Evolutionary conservation across 2,113 vertebrate species (phyloP).

Genomic region (Pantherophis guttatus): DNA sequence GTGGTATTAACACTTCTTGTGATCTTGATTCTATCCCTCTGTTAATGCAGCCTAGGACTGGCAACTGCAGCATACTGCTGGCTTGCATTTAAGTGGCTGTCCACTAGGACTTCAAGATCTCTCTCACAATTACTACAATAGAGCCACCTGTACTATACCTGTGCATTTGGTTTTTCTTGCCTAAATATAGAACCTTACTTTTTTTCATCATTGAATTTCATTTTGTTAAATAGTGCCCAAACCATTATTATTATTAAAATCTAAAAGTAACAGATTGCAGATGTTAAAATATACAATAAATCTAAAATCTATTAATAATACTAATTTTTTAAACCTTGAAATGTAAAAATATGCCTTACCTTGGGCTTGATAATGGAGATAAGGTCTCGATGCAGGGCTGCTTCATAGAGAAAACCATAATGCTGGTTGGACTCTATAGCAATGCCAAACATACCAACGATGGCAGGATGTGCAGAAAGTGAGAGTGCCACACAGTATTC

Average conservation of each 20-base stretch:
- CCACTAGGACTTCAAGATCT: not conserved
- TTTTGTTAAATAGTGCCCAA: not conserved
- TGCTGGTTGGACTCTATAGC: conserved; percentile 80
- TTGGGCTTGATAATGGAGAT: conserved; percentile 85
- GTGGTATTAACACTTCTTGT: no score
- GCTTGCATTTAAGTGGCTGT: not conserved
- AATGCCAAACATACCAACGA: conserved; percentile 82
- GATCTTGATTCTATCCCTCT: not conserved
- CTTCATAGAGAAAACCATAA: conserved; percentile 86
- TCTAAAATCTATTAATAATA: not conserved
- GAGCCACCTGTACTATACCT: not conserved
- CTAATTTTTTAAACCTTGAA: not conserved
- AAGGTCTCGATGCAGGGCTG: conserved; percentile 80
- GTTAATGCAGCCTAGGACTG: not conserved
- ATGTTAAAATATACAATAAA: not conserved
- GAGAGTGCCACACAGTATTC: conserved; percentile 88
- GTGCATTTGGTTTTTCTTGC: not conserved
- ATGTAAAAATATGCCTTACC: conserved; percentile 60
- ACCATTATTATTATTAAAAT: not conserved
- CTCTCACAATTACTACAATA: not conserved
- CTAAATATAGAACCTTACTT: not conserved
- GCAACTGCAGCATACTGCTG: not conserved
- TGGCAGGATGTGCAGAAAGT: conserved; percentile 79
- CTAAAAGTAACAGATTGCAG: not conserved
- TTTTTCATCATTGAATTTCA: not conserved